Conservation (phyloP, 2,888 invertebrate genomes). For the Cremastinae sp. region DNA sequence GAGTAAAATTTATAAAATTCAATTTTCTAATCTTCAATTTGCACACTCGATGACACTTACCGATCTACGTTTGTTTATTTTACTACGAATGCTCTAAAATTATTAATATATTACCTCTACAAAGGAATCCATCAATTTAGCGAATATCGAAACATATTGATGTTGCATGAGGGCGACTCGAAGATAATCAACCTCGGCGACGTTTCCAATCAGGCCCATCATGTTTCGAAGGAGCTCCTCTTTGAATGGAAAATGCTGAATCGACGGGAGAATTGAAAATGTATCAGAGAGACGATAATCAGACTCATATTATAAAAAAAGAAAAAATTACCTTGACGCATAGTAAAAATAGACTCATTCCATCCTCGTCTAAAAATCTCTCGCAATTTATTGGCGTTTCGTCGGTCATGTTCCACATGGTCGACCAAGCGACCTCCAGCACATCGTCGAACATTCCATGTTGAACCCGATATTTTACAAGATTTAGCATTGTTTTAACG, state of each 20-base stretch:
- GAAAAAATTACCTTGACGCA: slow-evolving; percentile 88
- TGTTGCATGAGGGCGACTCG: slow-evolving; percentile 91
- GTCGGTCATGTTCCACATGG: slow-evolving; percentile 99
- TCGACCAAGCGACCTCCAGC: slow-evolving; percentile 98
- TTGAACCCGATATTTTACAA: slow-evolving; percentile 91
- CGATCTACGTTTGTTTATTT: background rate
- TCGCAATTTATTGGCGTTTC: slow-evolving; percentile 97
- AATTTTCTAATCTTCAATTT: too few relatives aligned
- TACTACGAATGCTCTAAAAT: background rate
- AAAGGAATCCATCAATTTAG: slow-evolving; percentile 92
- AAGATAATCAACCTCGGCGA: slow-evolving; percentile 94
- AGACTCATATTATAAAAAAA: too few relatives aligned
- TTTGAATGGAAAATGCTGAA: slow-evolving; percentile 91
- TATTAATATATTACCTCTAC: slow-evolving; percentile 87
- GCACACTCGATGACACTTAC: too few relatives aligned
- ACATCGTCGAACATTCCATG: slow-evolving; percentile 94
- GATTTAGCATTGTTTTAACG: slow-evolving; percentile 90
- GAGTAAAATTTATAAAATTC: too few relatives aligned
- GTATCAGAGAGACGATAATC: too few relatives aligned
- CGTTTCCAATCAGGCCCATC: slow-evolving; percentile 98
- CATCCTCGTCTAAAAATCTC: slow-evolving; percentile 92
- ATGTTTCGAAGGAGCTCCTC: slow-evolving; percentile 96
- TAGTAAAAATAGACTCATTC: slow-evolving; percentile 93
- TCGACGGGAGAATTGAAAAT: background rate
- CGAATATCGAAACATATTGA: slow-evolving; percentile 92